Percentiles rank a stretch among this genome's conserved stretches.
phyloP scores from a whole-genome alignment of 2,888 invertebrate species.

The Callyntrura guangdongensis region DNA sequence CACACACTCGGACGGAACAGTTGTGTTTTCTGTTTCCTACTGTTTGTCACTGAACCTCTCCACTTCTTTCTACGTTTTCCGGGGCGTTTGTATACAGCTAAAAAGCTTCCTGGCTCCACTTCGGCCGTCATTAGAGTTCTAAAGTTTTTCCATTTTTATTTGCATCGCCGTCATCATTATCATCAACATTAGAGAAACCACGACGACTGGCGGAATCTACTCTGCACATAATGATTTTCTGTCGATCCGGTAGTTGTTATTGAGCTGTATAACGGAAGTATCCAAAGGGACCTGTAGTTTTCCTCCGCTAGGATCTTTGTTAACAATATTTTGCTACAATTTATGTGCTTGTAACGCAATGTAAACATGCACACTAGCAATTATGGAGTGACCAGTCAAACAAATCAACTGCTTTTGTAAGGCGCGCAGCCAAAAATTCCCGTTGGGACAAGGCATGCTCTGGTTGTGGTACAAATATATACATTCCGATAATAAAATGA shows the following conservation, averaged over 20 bases:
- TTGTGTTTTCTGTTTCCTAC: background rate
- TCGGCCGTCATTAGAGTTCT: background rate
- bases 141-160: constrained; percentile 39
- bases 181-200: background rate
- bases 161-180: background rate
- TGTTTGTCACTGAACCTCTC: background rate
- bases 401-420: background rate
- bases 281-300: background rate
- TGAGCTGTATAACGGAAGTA: background rate
- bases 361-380: background rate
- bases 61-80: background rate
- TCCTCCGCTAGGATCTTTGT: background rate
- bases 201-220: too few species aligned
- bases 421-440: too few species aligned
- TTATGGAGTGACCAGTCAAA: constrained; percentile 23
- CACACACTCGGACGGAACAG: background rate
- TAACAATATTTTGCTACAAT: background rate
- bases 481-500: too few species aligned
- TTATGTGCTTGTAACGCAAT: background rate
- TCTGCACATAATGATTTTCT: too few species aligned
- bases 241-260: too few species aligned
- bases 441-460: too few species aligned
- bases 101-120: background rate
- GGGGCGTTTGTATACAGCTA: background rate
- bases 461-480: too few species aligned